These are phyloP conservation scores for Caenorhabditis doughertyi DNA, from an alignment of 2,888 invertebrate species.

Conservation along the genomic window DNA sequence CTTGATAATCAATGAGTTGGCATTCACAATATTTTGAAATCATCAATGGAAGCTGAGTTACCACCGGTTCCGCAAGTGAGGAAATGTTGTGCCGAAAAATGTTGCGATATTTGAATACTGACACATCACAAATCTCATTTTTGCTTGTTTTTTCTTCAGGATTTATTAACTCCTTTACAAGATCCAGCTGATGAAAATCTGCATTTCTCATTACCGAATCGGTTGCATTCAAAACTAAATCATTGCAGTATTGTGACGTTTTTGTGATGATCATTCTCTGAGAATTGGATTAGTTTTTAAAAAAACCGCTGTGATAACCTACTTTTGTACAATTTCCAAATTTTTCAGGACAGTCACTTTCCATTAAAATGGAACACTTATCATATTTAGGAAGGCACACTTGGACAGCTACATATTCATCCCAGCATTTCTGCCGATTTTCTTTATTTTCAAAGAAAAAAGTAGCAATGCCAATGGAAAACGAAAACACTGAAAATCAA, in stretches of 20 bases:
- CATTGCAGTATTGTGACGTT: no score
- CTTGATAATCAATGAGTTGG: not conserved
- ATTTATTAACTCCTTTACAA: not conserved
- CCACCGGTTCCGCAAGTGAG: not conserved
- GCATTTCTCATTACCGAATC: no score
- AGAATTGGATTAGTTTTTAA: not conserved
- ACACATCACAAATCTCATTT: not conserved
- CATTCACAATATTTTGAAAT: conserved; percentile 1
- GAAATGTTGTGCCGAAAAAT: not conserved
- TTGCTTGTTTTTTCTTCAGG: not conserved
- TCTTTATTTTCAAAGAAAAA: not conserved
- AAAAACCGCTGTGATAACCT: not conserved
- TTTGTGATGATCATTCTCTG: no score
- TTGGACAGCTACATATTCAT: not conserved
- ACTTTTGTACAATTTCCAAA: not conserved
- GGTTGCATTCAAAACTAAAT: no score
- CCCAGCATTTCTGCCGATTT: not conserved
- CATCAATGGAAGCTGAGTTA: not conserved
- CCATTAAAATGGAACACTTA: not conserved
- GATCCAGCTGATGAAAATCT: not conserved
- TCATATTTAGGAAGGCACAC: conserved; percentile 1
- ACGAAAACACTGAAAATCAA: not conserved
- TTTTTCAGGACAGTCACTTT: not conserved
- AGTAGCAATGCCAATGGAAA: not conserved
- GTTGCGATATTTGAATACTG: not conserved